Evolutionary conservation across 2,113 vertebrate genomes (phyloP).

Genomic region (Notiomystis cincta): DNA sequence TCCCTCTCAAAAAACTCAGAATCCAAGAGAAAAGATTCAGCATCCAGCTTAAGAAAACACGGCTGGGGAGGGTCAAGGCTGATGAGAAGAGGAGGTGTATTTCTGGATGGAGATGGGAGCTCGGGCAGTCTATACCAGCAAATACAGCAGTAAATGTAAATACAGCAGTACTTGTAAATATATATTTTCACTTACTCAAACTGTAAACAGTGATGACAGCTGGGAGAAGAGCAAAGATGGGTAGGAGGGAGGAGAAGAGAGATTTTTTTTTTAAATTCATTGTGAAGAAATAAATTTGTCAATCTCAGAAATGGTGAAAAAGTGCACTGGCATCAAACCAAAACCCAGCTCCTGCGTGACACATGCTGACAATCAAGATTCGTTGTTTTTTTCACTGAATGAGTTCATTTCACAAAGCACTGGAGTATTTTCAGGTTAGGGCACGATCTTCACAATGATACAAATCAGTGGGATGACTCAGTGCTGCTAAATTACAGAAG

Average conservation of each 20-base stretch:
- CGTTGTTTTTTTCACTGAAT: not conserved
- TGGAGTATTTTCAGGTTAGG: not conserved
- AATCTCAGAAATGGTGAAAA: not conserved
- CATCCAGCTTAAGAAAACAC: not conserved
- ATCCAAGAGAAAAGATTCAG: not conserved
- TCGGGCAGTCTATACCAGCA: not conserved
- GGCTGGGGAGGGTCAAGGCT: not conserved
- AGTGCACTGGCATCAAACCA: not conserved
- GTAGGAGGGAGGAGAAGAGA: not conserved
- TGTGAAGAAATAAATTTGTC: not conserved
- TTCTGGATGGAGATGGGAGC: not conserved
- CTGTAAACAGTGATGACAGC: conserved; percentile 8
- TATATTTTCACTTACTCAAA: conserved; percentile 2
- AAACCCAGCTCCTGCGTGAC: not conserved
- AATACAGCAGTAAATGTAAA: not conserved
- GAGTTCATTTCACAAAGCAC: not conserved
- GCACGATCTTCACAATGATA: not conserved
- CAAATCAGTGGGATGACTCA: not conserved
- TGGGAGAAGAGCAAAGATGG: not conserved
- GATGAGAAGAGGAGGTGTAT: not conserved
- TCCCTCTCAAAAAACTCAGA: not conserved
- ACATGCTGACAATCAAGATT: not conserved
- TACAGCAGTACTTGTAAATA: conserved; percentile 5
- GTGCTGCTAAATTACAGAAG: not conserved
- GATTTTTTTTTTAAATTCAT: not conserved